Evolutionary conservation across 2,888 invertebrate species (phyloP).

Genomic region (Ernsta delagoae): DNA sequence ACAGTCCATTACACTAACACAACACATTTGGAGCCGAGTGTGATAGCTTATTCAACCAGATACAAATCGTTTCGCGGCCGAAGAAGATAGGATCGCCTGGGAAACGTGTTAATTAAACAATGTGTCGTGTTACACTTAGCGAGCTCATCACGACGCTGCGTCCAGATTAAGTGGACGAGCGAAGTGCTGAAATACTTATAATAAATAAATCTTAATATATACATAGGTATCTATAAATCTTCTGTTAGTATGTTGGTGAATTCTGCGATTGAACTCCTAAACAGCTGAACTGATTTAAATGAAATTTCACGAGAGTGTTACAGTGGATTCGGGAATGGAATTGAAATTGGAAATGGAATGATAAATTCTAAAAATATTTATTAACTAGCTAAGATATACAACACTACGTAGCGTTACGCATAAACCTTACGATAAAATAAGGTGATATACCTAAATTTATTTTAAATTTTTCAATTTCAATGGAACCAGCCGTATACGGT

Average conservation of each 20-base stretch:
- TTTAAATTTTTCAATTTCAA: not conserved
- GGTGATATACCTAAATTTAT: not conserved
- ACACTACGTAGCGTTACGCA: too few species aligned
- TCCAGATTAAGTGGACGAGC: not conserved
- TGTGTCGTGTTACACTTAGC: slow-evolving; percentile 14
- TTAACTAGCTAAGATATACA: too few species aligned
- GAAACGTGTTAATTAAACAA: slow-evolving; percentile 9
- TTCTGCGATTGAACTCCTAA: too few species aligned
- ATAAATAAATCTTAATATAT: too few species aligned
- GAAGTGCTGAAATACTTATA: not conserved
- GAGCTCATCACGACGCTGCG: slow-evolving; percentile 17
- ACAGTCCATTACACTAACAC: slow-evolving; percentile 18
- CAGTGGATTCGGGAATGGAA: too few species aligned
- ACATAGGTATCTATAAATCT: too few species aligned
- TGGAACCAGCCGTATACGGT: too few species aligned
- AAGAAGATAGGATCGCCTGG: slow-evolving; percentile 43
- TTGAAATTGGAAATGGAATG: too few species aligned
- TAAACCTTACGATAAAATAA: not conserved
- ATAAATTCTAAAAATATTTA: too few species aligned
- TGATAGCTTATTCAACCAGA: slow-evolving; percentile 28
- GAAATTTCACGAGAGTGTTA: too few species aligned
- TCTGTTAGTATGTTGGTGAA: too few species aligned
- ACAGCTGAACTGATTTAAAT: too few species aligned
- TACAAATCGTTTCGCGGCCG: slow-evolving; percentile 26
- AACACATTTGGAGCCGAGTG: slow-evolving; percentile 11